Conservation (phyloP, 2,888 invertebrate genomes). For the Drosophila dives region DNA sequence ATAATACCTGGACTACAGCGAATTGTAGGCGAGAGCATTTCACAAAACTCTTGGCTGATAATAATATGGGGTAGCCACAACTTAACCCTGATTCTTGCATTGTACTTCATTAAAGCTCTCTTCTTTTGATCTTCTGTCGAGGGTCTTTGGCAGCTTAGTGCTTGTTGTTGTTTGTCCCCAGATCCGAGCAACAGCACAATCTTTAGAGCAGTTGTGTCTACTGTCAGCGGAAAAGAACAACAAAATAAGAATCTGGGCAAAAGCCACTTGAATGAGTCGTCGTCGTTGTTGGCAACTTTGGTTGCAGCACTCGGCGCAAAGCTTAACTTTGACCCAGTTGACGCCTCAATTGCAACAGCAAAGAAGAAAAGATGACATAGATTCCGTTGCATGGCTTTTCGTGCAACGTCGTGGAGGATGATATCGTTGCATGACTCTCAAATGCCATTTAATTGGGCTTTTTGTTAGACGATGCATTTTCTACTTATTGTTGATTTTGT, state of each 20-base stretch:
- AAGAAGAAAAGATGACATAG: conserved; percentile 59
- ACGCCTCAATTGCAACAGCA: conserved; percentile 71
- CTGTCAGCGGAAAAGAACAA: conserved; percentile 33
- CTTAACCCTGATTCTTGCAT: conserved; percentile 25
- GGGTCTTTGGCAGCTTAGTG: conserved; percentile 41
- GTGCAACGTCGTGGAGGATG: conserved; percentile 22
- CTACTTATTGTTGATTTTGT: background rate
- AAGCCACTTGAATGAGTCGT: conserved; percentile 41
- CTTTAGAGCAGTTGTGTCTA: conserved; percentile 23
- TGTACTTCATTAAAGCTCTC: conserved; percentile 13
- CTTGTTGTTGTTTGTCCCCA: conserved; percentile 14
- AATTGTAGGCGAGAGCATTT: conserved; percentile 11
- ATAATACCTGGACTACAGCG: background rate
- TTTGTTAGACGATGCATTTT: conserved; percentile 33
- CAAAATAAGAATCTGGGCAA: conserved; percentile 29
- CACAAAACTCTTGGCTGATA: conserved; percentile 65
- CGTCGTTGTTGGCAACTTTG: conserved; percentile 20
- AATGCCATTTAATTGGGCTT: conserved; percentile 69
- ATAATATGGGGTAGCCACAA: conserved; percentile 27
- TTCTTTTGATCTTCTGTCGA: conserved; percentile 31
- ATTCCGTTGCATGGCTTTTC: conserved; percentile 40
- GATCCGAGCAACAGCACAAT: background rate
- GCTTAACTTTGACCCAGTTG: conserved; percentile 79
- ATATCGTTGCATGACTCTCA: conserved; percentile 55
- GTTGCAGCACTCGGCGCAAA: conserved; percentile 31